Evolutionary conservation across 2,797 vertebrate species (phyloP), one percentile per base, ranked within the genome.

Genomic region (Fistularia tabacaria): DNA sequence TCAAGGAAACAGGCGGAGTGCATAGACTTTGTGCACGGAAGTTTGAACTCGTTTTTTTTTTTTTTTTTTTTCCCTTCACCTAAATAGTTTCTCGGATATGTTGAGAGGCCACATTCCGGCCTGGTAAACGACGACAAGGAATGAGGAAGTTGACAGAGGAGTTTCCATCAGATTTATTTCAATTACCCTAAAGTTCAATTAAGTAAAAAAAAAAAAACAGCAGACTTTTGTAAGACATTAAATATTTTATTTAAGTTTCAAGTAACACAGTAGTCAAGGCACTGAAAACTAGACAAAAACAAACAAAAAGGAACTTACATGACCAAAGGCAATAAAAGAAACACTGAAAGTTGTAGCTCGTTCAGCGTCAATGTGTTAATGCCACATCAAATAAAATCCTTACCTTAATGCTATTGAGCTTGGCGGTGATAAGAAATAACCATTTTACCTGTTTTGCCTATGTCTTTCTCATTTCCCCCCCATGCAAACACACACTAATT

Each of bases 201-300:
- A 14, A 15, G 39, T 10, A 52, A 8, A 54, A 6, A 44, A 6
- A n/a, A 9, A 60, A 25, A 5, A 15, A 43, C 39, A 46, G 43
- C 6, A 47, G 15, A 13, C 43, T 12, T 7, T 10, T 4, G 11
- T 12, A 45, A 45, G 14, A 11, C 14, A 12, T 11, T 10, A 11
- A 13, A 38, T 13, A 43, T 66, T 85, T 81, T 84, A 82, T 85
- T 86, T 39, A 45, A 37, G 0, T 51, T 85, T 88, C 79, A 90
- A 87, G 82, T 88, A 83, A 72, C 62, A 79, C 66, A 81, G 71
- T 76, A 79, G 75, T 79, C 59, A 87, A 89, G 85, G 85, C 84
- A 87, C 81, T 38, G 49, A 55, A 59, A 41, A 40, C 48, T 74
- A 49, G 12, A n/a, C 64, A 61, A 57, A 37, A 56, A 25, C 49